A percentile compares a stretch with the other conserved stretches of the same genome.
Evolutionary conservation across 1,140 invertebrate genomes (phyloP).

Genomic region (Drosophila kurseongensis): DNA sequence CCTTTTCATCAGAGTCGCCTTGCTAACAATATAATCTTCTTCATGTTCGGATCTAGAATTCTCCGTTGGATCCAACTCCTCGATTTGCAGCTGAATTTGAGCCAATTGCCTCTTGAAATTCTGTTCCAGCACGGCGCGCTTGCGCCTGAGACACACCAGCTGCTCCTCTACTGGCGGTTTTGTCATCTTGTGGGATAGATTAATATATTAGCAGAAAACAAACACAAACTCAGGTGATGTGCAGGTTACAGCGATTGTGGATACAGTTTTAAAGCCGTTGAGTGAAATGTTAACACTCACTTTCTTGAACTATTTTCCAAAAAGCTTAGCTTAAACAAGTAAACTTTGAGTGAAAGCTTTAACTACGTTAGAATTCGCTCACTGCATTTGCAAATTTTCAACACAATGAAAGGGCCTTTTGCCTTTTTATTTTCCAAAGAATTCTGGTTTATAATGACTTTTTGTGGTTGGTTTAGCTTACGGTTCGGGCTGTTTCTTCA

Average conservation of each 20-base stretch:
- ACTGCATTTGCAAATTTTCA: background rate
- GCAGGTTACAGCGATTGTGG: background rate
- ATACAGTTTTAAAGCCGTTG: background rate
- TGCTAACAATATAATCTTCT: background rate
- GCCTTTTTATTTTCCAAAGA: background rate
- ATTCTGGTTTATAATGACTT: too few species aligned
- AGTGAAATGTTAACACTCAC: background rate
- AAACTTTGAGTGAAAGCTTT: conserved; percentile 2
- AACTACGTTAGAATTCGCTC: background rate
- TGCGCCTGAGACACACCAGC: too few species aligned
- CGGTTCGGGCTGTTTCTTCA: too few species aligned
- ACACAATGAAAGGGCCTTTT: background rate
- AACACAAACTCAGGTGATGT: too few species aligned
- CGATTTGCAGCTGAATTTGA: too few species aligned
- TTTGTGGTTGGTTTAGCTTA: too few species aligned
- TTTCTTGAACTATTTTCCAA: background rate
- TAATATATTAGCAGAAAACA: too few species aligned
- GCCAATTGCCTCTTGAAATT: too few species aligned
- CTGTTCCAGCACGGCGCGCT: too few species aligned
- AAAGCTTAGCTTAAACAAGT: background rate
- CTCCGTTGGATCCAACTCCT: background rate
- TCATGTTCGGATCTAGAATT: conserved; percentile 3
- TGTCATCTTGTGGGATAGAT: too few species aligned
- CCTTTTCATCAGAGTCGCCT: background rate
- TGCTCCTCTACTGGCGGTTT: too few species aligned